Evolutionary conservation across 1,140 invertebrate genomes (phyloP).

Genomic region (Samia ricini): DNA sequence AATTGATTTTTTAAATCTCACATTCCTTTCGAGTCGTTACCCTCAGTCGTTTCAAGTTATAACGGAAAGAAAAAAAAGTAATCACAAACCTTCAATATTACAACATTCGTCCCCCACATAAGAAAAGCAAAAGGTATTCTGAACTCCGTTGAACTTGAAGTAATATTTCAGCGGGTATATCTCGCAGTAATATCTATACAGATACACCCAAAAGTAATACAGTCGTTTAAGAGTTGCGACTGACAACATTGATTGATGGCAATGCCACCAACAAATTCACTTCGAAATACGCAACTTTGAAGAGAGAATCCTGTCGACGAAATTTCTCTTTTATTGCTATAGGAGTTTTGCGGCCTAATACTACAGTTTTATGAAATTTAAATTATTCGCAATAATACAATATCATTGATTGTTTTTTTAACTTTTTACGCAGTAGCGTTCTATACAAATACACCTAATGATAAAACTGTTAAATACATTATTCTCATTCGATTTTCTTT

Average conservation of each 20-base stretch:
- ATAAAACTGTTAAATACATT: too few relatives aligned
- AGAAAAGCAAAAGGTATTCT: slow-evolving; percentile 4
- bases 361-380: background rate
- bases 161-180: slow-evolving; percentile 55
- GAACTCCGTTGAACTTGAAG: slow-evolving; percentile 6
- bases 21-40: background rate
- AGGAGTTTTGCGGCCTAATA: background rate
- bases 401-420: too few relatives aligned
- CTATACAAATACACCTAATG: too few relatives aligned
- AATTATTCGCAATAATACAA: background rate
- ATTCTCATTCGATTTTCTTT: too few relatives aligned
- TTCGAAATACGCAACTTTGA: slow-evolving; percentile 37
- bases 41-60: slow-evolving; percentile 1
- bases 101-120: background rate
- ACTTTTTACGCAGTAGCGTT: too few relatives aligned
- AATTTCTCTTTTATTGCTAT: slow-evolving; percentile 4
- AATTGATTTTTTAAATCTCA: slow-evolving; percentile 1
- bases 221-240: slow-evolving; percentile 57
- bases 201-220: slow-evolving; percentile 62
- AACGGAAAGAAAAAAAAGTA: background rate
- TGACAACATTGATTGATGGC: slow-evolving; percentile 61
- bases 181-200: slow-evolving; percentile 50
- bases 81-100: background rate
- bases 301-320: slow-evolving; percentile 20
- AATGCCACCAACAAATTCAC: slow-evolving; percentile 55